Conservation (phyloP, 53 echinoderm and acorn worm genomes). For the Arbacia lixula region DNA sequence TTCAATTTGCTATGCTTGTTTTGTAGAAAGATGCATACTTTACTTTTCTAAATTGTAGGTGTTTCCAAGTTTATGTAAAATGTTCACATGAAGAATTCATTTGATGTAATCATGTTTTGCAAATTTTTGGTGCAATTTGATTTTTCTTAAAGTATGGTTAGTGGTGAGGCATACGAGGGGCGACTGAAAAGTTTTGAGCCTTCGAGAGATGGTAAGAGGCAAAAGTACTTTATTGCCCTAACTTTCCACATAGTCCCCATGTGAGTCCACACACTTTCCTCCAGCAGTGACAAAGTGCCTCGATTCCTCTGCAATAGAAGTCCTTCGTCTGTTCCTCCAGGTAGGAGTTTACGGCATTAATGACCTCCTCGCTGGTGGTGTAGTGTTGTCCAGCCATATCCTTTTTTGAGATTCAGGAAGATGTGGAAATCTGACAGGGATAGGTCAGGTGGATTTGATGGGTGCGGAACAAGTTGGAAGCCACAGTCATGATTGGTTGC, state of each 20-base stretch:
- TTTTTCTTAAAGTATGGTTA: too few species aligned
- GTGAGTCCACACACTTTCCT: slow-evolving; percentile 29
- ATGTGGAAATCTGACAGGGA: slow-evolving; percentile 41
- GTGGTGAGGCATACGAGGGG: too few species aligned
- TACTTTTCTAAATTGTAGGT: too few species aligned
- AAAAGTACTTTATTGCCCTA: slow-evolving; percentile 14
- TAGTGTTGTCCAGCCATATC: slow-evolving; percentile 28
- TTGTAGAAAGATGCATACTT: too few species aligned
- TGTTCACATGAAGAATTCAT: too few species aligned
- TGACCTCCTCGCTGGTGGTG: slow-evolving; percentile 39
- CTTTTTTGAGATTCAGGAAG: slow-evolving; percentile 46
- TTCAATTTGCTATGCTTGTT: too few species aligned
- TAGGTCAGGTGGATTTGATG: slow-evolving; percentile 48
- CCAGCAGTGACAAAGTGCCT: neutral
- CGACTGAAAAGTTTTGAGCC: neutral
- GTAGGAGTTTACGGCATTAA: slow-evolving; percentile 45
- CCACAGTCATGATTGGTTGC: slow-evolving; percentile 20
- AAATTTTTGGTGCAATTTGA: too few species aligned
- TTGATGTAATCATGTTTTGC: too few species aligned
- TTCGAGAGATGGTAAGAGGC: neutral
- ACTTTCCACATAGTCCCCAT: neutral
- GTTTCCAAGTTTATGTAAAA: too few species aligned
- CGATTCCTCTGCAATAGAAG: slow-evolving; percentile 34
- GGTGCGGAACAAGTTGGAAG: slow-evolving; percentile 44
- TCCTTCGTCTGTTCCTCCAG: slow-evolving; percentile 40